A percentile compares a stretch with the other conserved stretches of the same genome.
phyloP scores from a whole-genome alignment of 1,140 invertebrate genomes.

The Drosophila chauvacae region DNA sequence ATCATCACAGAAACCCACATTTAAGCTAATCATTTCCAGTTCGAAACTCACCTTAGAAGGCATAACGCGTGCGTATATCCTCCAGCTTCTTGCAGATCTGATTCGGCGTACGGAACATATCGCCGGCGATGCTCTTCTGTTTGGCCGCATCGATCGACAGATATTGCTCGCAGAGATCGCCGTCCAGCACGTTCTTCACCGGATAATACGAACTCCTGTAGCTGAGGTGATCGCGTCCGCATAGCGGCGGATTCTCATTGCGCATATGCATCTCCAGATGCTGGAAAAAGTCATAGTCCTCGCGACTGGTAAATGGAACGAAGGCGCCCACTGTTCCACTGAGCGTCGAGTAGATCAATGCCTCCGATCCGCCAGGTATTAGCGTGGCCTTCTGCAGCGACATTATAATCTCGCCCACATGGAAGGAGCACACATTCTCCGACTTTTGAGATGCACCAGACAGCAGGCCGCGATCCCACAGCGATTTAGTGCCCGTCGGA shows the following conservation, averaged over 20 bases:
- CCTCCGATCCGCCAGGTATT: conserved; percentile 98
- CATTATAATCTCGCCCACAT: conserved; percentile 97
- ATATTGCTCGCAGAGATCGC: conserved; percentile 99
- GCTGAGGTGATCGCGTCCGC: conserved; percentile 98
- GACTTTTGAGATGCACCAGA: conserved; percentile 99
- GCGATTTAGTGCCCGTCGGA: conserved; percentile 98
- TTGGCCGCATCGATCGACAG: conserved; percentile 97
- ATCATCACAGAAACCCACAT: conserved; percentile 57
- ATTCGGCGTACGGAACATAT: conserved; percentile 96
- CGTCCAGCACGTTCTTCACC: conserved; percentile 99
- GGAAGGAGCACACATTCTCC: conserved; percentile 96
- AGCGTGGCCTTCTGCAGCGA: conserved; percentile 97
- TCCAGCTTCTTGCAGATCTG: conserved; percentile 98
- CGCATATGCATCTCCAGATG: conserved; percentile 99
- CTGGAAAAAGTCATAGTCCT: conserved; percentile 99
- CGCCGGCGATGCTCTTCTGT: conserved; percentile 97
- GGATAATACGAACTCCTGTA: conserved; percentile 99
- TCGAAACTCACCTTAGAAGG: conserved; percentile 89
- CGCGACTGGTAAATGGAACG: conserved; percentile 98
- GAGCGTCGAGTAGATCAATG: conserved; percentile 97
- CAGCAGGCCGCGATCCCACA: conserved; percentile 98
- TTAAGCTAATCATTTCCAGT: rapidly evolving
- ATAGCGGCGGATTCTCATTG: conserved; percentile 97
- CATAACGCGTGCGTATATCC: conserved; percentile 96
- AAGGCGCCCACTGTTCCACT: conserved; percentile 98